Evolutionary conservation across 2,888 invertebrate species (phyloP).

Genomic region (Harmothoe impar): DNA sequence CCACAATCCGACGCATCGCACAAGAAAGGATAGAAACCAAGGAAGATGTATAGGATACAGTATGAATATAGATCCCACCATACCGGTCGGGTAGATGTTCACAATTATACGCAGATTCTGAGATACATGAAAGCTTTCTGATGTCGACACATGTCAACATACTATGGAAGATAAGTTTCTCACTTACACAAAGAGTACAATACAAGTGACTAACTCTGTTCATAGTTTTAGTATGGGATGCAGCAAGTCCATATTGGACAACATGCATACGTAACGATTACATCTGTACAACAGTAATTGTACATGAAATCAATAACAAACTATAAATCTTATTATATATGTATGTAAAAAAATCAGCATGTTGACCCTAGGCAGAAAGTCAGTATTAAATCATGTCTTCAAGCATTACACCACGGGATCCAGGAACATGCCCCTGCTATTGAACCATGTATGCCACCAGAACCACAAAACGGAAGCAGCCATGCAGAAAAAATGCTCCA

Average conservation of each 20-base stretch:
- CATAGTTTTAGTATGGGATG: neutral
- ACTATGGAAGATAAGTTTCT: neutral
- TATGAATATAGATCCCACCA: neutral
- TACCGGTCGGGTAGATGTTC: neutral
- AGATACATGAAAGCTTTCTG: neutral
- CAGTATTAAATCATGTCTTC: constrained; percentile 41
- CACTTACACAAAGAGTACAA: neutral
- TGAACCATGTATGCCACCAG: neutral
- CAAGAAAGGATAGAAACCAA: constrained; percentile 59
- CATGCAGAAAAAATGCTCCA: too few species aligned
- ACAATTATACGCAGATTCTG: neutral
- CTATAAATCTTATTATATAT: constrained; percentile 17
- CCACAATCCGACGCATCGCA: neutral
- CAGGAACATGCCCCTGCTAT: constrained; percentile 18
- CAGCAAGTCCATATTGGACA: neutral
- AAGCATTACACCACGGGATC: constrained; percentile 56
- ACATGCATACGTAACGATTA: neutral
- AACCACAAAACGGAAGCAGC: too few species aligned
- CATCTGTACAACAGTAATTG: neutral
- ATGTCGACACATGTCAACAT: neutral
- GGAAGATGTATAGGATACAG: constrained; percentile 36
- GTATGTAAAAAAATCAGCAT: constrained; percentile 46
- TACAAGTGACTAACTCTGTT: neutral
- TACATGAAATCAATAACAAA: constrained; percentile 26
- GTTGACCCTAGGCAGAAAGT: constrained; percentile 32